These are phyloP conservation scores for Lamellibrachia satsuma DNA, from an alignment of 2,888 invertebrate species.

Conservation along the genomic window DNA sequence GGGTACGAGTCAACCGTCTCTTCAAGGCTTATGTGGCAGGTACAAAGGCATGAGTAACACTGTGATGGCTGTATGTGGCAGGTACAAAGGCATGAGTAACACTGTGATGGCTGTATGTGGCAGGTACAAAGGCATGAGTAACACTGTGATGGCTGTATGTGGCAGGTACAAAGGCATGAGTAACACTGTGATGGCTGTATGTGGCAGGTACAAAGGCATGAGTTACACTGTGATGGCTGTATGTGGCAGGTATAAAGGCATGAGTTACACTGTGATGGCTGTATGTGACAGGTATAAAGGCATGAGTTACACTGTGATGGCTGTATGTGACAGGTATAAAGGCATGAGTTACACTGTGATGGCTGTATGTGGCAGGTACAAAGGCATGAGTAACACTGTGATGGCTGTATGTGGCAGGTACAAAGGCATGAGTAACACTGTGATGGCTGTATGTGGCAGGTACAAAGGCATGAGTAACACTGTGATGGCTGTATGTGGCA, in stretches of 20 bases:
- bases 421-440: constrained; percentile 75
- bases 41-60: background rate
- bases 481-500: constrained; percentile 39
- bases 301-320: background rate
- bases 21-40: too few species aligned
- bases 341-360: constrained; percentile 76
- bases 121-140: background rate
- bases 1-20: too few species aligned
- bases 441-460: too few species aligned
- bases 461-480: background rate
- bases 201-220: background rate
- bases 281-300: too few species aligned
- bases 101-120: too few species aligned
- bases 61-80: constrained; percentile 39
- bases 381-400: background rate
- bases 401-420: constrained; percentile 56
- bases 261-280: too few species aligned
- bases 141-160: background rate
- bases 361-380: too few species aligned
- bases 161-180: constrained; percentile 72
- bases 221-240: background rate
- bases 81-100: constrained; percentile 74
- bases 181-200: too few species aligned
- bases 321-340: constrained; percentile 67
- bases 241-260: constrained; percentile 70